Percentiles rank a stretch among this genome's conserved stretches.
These are phyloP conservation scores for Tinea semifulvella DNA, from an alignment of 2,888 invertebrate genomes.

Conservation along the genomic window DNA sequence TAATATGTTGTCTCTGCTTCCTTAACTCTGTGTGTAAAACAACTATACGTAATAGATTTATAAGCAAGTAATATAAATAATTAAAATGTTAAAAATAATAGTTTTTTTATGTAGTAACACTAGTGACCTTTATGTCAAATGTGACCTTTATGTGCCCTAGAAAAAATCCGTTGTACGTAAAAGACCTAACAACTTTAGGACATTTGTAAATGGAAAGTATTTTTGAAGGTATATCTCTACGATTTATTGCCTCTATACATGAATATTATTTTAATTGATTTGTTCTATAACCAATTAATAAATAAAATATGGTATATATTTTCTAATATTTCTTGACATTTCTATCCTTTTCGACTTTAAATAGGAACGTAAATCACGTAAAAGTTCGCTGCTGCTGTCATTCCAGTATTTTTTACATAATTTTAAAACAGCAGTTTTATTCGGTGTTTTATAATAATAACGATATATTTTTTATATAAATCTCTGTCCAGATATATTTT, in stretches of 20 bases:
- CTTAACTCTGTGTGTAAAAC: too few species aligned
- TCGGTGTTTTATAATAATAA: not conserved
- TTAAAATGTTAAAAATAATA: too few species aligned
- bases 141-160: too few species aligned
- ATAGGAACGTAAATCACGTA: not conserved
- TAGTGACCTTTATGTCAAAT: too few species aligned
- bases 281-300: not conserved
- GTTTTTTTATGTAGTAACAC: too few species aligned
- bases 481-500: not conserved
- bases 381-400: conserved; percentile 5
- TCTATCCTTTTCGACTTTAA: not conserved
- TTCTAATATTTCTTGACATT: not conserved
- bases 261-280: not conserved
- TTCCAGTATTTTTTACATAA: conserved; percentile 8
- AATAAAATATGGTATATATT: not conserved
- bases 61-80: too few species aligned
- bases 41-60: too few species aligned
- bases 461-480: not conserved
- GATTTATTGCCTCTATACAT: not conserved
- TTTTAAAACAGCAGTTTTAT: not conserved
- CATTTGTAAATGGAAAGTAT: not conserved
- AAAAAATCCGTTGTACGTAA: too few species aligned
- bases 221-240: not conserved
- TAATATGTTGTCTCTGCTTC: too few species aligned
- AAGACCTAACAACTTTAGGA: too few species aligned